These are phyloP conservation scores for Chrysochloris asiatica DNA, from an alignment of 2,113 vertebrate genomes.

Conservation along the genomic window DNA sequence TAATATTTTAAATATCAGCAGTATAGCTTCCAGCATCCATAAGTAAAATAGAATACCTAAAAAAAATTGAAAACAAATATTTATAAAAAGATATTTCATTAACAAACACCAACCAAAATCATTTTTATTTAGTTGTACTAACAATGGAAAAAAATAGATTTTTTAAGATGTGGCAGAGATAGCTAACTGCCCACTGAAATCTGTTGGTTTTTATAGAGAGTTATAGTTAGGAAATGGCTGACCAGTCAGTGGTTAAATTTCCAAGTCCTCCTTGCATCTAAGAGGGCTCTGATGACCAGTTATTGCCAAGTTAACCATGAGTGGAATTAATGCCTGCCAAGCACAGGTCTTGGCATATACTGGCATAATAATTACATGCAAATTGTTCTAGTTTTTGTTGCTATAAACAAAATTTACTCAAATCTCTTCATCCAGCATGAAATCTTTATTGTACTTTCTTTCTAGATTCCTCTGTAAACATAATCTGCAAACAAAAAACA, in stretches of 20 bases:
- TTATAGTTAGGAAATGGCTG: neutral
- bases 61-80: conserved; percentile 3
- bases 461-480: conserved; percentile 17
- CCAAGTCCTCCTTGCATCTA: neutral
- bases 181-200: neutral
- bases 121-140: conserved; percentile 23
- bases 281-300: neutral
- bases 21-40: no score
- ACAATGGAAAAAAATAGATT: conserved; percentile 4
- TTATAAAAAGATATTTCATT: conserved; percentile 12
- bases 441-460: conserved; percentile 9
- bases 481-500: conserved; percentile 9
- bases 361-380: neutral
- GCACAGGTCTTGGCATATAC: neutral
- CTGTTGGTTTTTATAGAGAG: neutral
- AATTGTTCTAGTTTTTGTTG: conserved; percentile 24
- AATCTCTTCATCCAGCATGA: neutral
- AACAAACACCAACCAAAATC: conserved; percentile 12
- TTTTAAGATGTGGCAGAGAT: conserved; percentile 4
- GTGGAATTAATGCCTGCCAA: neutral
- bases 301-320: neutral
- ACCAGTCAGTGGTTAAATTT: conserved; percentile 11
- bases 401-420: conserved; percentile 15
- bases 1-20: no score
- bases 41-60: conserved; percentile 13